Base-by-base conservation (phyloP, 2,113 vertebrate species). In the Carassius auratus region DNA sequence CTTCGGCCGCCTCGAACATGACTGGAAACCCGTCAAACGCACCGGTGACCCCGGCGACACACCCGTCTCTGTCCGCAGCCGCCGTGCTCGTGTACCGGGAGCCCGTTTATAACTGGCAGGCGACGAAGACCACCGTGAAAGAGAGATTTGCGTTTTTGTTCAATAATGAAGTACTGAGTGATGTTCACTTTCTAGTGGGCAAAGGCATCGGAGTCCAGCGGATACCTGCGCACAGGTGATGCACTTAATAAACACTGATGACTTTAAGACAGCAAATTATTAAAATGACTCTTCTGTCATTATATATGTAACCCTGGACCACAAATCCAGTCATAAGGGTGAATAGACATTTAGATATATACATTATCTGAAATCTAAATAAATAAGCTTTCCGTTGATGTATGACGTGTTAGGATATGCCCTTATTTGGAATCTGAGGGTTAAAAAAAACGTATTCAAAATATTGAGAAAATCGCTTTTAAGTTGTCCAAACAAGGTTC, bases 151-250 rank as follows among this genome's bases (percentile, higher is more conserved):
- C 97, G 3, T 98, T 97, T 82, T 95, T 97, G 78, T 98, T 98
- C 93, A 98, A 98, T 93, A 98, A 98, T 94, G 97, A 98, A 91
- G 97, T 98, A 86, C 96, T 98, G 50, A 98, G 97, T 92, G 97
- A 98, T 94, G 97, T 98, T 88, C 97, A 98, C 93, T 98, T 98
- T 94, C 92, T 98, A 90, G 97, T 98, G 91, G 97, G 97, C 71
- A 98, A 98, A 91, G 97, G 97, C 62, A 96, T 97, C 93, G 96
- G 97, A 73, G 95, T 97, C 38, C 97, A 97, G 93, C 95, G 97
- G 93, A 96, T 98, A 95, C 97, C 97, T 26, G 97, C 97, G 79
- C 97, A 98, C 95, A 96, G 97, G 97, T 97, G 93, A 90, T 86
- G 12, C 4, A 10, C 21, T 10, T 36, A 17, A 62, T 0, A 62